Evolutionary conservation across 2,113 vertebrate species (phyloP).

Genomic region (Periophthalmodon schlosseri): DNA sequence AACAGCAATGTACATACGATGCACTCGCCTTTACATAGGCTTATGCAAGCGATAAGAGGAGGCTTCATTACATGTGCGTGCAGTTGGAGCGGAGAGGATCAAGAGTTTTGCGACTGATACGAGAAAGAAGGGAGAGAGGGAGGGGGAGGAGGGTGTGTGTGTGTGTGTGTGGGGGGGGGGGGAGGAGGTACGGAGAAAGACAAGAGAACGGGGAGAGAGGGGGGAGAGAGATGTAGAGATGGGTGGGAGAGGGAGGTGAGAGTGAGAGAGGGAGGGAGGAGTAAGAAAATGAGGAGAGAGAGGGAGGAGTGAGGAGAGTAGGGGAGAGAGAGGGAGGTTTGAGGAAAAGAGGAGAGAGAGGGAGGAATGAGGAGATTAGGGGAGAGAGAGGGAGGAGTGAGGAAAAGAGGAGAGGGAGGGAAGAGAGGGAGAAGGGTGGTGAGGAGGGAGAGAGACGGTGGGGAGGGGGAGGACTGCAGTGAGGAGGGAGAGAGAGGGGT

Average conservation of each 20-base stretch:
- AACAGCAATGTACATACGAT: no score
- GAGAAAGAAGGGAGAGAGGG: not conserved
- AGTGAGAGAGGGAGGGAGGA: not conserved
- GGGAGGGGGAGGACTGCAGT: not conserved
- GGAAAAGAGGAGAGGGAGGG: no score
- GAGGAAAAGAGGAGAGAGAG: not conserved
- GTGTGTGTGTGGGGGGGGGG: no score
- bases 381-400: not conserved
- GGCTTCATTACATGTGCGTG: not conserved
- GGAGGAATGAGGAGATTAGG: no score
- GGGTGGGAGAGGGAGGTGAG: no score
- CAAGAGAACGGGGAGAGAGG: no score
- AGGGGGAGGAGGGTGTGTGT: not conserved
- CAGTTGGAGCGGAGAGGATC: not conserved
- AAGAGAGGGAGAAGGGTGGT: not conserved
- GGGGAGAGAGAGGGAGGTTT: no score
- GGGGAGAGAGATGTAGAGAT: not conserved
- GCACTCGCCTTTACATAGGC: constrained; percentile 9
- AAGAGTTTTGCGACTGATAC: not conserved
- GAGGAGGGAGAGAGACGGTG: not conserved
- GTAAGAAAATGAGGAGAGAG: no score
- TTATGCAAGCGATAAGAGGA: not conserved
- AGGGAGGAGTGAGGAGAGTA: not conserved
- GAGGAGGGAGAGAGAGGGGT: not conserved
- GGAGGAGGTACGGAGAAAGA: not conserved